phyloP scores from a whole-genome alignment of 2,797 vertebrate genomes.

The Sebastes itinus region DNA sequence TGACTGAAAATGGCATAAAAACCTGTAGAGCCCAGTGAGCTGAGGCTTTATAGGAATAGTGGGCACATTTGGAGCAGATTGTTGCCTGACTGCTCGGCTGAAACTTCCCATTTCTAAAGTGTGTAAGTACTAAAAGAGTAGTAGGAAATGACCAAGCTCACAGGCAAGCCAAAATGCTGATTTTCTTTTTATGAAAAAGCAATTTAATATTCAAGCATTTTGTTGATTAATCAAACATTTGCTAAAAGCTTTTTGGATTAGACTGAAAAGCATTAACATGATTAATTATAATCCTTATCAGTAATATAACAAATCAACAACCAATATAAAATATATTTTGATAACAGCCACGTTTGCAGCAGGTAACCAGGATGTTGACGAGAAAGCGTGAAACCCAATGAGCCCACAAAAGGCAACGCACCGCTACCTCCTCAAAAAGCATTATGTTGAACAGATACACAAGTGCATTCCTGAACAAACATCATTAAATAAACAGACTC shows the following conservation, averaged over 20 bases:
- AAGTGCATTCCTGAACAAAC: conserved; percentile 12
- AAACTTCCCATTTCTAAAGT: not conserved
- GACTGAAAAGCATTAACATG: not conserved
- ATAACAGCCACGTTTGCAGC: not conserved
- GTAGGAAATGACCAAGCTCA: not conserved
- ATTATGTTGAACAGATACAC: not conserved
- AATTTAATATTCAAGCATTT: not conserved
- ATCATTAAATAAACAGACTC: conserved; percentile 17
- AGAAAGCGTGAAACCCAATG: conserved; percentile 1
- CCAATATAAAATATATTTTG: not conserved
- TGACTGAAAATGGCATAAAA: not conserved
- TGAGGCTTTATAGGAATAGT: conserved; percentile 1
- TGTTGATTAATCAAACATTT: not conserved
- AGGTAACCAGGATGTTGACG: not conserved
- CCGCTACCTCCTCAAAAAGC: not conserved
- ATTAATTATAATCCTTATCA: not conserved
- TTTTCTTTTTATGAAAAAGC: not conserved
- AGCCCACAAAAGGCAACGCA: not conserved
- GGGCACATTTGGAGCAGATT: not conserved
- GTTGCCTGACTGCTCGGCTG: not conserved
- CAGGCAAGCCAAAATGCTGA: not conserved
- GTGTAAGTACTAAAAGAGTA: not conserved
- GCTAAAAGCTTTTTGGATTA: not conserved
- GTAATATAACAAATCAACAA: not conserved
- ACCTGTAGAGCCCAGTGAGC: not conserved